These are phyloP conservation scores for Epirrita christyi DNA, from an alignment of 2,888 invertebrate genomes.

Conservation along the genomic window DNA sequence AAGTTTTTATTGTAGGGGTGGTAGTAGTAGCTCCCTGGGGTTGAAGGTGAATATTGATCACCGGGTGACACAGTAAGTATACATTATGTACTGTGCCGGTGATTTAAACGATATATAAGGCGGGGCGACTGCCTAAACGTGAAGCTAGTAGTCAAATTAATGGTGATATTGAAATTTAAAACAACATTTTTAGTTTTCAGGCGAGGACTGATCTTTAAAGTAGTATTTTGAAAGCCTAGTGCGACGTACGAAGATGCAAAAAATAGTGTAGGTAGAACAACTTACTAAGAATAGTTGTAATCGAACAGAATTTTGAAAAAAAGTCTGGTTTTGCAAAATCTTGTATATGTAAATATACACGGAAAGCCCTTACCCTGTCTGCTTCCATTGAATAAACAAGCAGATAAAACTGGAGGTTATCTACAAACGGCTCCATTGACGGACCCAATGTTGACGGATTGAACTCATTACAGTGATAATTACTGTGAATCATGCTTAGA, in stretches of 20 bases:
- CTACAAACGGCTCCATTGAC: background rate
- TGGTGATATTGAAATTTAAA: background rate
- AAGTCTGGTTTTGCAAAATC: too few relatives aligned
- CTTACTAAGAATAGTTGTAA: too few relatives aligned
- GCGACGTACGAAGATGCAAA: too few relatives aligned
- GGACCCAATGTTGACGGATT: background rate
- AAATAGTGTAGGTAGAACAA: too few relatives aligned
- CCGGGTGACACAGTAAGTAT: background rate
- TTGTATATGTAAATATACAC: too few relatives aligned
- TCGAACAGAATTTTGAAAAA: too few relatives aligned
- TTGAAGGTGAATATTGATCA: slow-evolving; percentile 30
- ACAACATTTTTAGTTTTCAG: too few relatives aligned
- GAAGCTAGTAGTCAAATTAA: slow-evolving; percentile 17
- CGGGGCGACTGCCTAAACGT: slow-evolving; percentile 28
- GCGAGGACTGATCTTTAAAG: too few relatives aligned
- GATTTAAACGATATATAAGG: slow-evolving; percentile 25
- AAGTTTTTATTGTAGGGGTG: slow-evolving; percentile 4
- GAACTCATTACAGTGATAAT: background rate
- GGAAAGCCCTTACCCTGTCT: background rate
- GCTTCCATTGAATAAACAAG: background rate
- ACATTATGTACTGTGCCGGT: background rate
- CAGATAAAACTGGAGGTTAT: slow-evolving; percentile 1
- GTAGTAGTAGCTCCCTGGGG: slow-evolving; percentile 1
- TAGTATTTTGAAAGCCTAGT: too few relatives aligned
- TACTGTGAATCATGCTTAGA: background rate